Evolutionary conservation across 1,140 invertebrate species (phyloP), one percentile per base, ranked within the genome.

Genomic region (Brachionus manjavacas): DNA sequence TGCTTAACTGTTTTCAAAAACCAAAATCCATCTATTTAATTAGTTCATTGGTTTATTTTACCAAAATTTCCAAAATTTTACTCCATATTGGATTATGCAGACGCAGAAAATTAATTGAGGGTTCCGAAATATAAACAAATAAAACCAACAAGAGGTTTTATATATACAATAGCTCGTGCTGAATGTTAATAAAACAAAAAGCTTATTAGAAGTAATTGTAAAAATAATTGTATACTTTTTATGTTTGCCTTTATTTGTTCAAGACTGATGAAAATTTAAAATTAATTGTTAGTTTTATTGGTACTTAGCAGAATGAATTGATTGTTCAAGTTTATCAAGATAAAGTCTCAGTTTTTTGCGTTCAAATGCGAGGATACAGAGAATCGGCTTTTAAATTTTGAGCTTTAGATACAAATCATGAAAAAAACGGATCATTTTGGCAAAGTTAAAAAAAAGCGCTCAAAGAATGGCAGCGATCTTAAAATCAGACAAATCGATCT

Each of bases 161-260:
- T 31, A n/a, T 68, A 68, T 31, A 68, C 25, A 68, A 68, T 31
- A 68, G 3, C 25, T 68, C 66, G 31, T 68, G 25, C 66, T 68
- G 31, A 68, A 68, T 68, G 66, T 68, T 68, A 68, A 31, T 68
- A 68, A 39, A 68, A 68, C 66, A 68, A 68, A 68, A 68, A 68
- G 66, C 66, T 68, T 68, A 68, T 68, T 68, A 68, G 31, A 68
- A 68, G 31, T n/a, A n/a, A n/a, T n/a, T n/a, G n/a, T n/a, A n/a
- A n/a, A n/a, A n/a, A n/a, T n/a, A n/a, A n/a, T n/a, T n/a, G n/a
- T n/a, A n/a, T n/a, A n/a, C n/a, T n/a, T n/a, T n/a, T n/a, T n/a
- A n/a, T n/a, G n/a, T n/a, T n/a, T n/a, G n/a, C n/a, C n/a, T n/a
- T n/a, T n/a, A n/a, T n/a, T n/a, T n/a, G n/a, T n/a, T n/a, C n/a